Percentiles rank a stretch among this genome's conserved stretches.
Evolutionary conservation across 2,113 vertebrate species (phyloP).

Genomic region (Rynchops niger): DNA sequence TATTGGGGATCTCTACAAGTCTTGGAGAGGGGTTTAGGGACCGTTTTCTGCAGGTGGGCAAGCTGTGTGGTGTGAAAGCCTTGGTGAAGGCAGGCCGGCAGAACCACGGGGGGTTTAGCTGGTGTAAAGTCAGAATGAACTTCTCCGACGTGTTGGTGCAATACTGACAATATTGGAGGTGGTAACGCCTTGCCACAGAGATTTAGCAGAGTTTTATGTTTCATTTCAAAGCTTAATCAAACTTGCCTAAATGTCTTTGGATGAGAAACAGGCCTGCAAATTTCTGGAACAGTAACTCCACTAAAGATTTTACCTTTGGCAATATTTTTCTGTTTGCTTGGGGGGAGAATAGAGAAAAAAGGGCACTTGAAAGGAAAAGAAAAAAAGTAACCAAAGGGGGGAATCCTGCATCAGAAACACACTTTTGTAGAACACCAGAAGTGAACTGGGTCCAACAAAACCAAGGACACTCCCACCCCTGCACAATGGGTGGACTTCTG

Average conservation of each 20-base stretch:
- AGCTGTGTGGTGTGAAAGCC: not conserved
- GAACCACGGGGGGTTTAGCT: not conserved
- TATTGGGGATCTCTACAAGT: not conserved
- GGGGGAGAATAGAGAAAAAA: not conserved
- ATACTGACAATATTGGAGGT: not conserved
- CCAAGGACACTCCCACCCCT: rapidly evolving
- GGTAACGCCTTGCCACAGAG: not conserved
- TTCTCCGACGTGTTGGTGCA: not conserved
- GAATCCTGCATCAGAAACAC: not conserved
- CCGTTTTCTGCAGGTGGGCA: not conserved
- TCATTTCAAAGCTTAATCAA: not conserved
- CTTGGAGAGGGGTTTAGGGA: not conserved
- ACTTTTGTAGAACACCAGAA: not conserved
- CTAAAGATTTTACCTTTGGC: not conserved
- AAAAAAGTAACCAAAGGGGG: not conserved
- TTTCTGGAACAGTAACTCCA: not conserved
- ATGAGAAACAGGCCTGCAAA: not conserved
- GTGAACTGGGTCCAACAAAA: not conserved
- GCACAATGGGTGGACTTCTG: not conserved
- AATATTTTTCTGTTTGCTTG: not conserved
- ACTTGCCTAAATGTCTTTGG: not conserved
- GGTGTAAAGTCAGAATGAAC: not conserved
- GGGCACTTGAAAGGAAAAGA: not conserved
- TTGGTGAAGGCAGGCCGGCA: not conserved
- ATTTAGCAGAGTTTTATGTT: not conserved